Evolutionary conservation across 92 coral and sea anemone species (phyloP).

Genomic region (Palythoa grandiflora): DNA sequence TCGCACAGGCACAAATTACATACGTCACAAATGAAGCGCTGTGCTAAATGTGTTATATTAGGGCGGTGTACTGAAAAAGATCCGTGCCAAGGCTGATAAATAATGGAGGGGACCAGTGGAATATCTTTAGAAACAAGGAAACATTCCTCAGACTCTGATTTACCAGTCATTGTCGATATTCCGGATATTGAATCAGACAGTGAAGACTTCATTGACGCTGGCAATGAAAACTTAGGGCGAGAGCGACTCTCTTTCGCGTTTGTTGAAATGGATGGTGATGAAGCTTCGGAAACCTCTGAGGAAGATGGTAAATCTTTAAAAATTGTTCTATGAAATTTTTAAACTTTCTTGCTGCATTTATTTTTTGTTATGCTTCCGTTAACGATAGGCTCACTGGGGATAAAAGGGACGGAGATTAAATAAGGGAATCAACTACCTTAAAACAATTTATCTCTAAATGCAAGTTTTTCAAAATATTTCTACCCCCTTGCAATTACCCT

Average conservation of each 20-base stretch:
- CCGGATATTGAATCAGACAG: slow-evolving; percentile 28
- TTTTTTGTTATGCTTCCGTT: not conserved
- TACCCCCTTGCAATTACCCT: too few species aligned
- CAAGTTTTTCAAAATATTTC: too few species aligned
- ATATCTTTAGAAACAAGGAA: slow-evolving; percentile 10
- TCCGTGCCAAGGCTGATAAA: not conserved
- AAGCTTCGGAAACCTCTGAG: not conserved
- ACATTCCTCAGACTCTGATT: slow-evolving; percentile 24
- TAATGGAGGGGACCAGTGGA: not conserved
- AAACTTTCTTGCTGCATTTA: not conserved
- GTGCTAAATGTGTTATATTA: too few species aligned
- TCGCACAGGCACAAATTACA: not conserved
- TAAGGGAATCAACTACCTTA: too few species aligned
- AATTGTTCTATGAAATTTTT: too few species aligned
- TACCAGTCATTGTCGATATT: slow-evolving; percentile 20
- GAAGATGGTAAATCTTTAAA: slow-evolving; percentile 10
- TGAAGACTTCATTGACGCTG: slow-evolving; percentile 6
- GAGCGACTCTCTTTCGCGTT: slow-evolving; percentile 23
- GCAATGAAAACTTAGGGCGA: not conserved
- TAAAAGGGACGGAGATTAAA: not conserved
- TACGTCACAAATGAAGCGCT: not conserved
- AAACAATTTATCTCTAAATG: too few species aligned
- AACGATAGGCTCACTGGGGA: not conserved
- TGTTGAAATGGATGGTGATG: slow-evolving; percentile 25
- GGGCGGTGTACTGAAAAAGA: too few species aligned